Evolutionary conservation across 1,140 invertebrate genomes (phyloP).

Genomic region (Zaprionus inermis): DNA sequence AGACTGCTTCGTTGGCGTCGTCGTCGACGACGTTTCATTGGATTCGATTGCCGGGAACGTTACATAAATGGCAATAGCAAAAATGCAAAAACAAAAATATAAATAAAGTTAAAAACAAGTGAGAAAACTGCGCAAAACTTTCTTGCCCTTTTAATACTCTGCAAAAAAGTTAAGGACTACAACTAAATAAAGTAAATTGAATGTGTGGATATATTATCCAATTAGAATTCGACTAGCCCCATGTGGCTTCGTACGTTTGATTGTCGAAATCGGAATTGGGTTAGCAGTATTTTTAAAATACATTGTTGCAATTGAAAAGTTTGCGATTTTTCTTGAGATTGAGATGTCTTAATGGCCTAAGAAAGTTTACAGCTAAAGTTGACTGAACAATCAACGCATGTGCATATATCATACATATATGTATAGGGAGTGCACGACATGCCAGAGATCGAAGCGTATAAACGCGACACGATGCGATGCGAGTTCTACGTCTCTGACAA

Average conservation of each 20-base stretch:
- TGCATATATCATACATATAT: not conserved
- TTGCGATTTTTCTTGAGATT: not conserved
- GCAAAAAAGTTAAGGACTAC: not conserved
- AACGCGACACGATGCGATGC: not conserved
- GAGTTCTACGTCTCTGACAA: constrained; percentile 26
- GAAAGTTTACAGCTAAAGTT: not conserved
- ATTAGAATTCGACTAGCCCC: not conserved
- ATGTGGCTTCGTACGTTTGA: not conserved
- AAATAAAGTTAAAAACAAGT: constrained; percentile 10
- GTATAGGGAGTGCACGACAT: not conserved
- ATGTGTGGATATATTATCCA: not conserved
- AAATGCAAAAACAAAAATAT: constrained; percentile 21
- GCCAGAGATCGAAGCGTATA: constrained; percentile 1
- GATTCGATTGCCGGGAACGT: constrained; percentile 45
- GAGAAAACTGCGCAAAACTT: not conserved
- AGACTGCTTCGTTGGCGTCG: constrained; percentile 58
- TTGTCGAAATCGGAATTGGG: not conserved
- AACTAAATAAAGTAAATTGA: no score
- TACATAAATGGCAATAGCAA: constrained; percentile 57
- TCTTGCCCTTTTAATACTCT: not conserved
- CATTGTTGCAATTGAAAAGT: not conserved
- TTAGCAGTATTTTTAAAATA: not conserved
- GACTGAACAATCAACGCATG: not conserved
- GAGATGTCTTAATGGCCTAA: constrained; percentile 18
- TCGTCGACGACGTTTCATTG: constrained; percentile 38